Percentiles rank a stretch among this genome's conserved stretches.
Conservation (phyloP, 2,113 vertebrate species). For the Onychorhynchus coronatus region DNA sequence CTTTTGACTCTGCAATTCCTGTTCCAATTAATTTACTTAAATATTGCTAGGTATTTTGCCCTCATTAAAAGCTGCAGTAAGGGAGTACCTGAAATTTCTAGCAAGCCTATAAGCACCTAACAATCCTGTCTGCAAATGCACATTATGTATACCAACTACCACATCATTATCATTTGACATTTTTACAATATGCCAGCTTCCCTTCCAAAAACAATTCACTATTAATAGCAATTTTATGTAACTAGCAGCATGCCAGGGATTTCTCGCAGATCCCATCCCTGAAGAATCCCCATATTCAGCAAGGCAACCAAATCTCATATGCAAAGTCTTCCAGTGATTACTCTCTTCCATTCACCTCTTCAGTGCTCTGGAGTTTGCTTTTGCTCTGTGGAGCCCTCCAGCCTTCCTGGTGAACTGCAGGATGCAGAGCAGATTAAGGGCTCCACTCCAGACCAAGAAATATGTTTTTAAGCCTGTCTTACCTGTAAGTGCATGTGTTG, state of each 20-base stretch:
- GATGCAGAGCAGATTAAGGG: neutral
- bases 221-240: constrained; percentile 19
- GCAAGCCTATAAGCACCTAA: neutral
- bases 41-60: neutral
- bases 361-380: neutral
- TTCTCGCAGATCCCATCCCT: neutral
- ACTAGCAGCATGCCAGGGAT: neutral
- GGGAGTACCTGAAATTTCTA: neutral
- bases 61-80: neutral
- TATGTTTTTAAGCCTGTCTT: neutral
- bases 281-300: neutral
- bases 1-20: neutral
- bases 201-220: constrained; percentile 21
- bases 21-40: neutral
- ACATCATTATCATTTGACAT: neutral
- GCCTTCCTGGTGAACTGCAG: neutral
- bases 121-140: neutral
- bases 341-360: neutral
- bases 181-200: constrained; percentile 12
- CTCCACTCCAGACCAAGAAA: neutral
- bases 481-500: neutral
- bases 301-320: neutral
- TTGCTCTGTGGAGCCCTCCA: neutral
- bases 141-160: neutral
- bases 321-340: neutral